Conservation (phyloP, 1,140 invertebrate genomes). For the Sarcophaga bullata region DNA sequence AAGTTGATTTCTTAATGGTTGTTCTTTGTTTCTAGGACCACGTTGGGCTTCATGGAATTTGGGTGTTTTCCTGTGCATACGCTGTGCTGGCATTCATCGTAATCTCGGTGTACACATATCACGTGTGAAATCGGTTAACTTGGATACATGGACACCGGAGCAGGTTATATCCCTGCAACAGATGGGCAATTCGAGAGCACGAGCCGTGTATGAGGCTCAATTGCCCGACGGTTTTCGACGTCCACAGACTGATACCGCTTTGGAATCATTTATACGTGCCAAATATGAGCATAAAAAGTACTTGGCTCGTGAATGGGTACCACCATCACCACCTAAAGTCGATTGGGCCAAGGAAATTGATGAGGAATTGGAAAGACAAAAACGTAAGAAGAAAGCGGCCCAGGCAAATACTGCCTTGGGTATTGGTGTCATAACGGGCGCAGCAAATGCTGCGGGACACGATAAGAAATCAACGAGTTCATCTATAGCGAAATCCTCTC, state of each 20-base stretch:
- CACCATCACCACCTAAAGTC: conserved; percentile 83
- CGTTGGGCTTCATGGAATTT: conserved; percentile 99
- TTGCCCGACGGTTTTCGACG: conserved; percentile 93
- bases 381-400: conserved; percentile 79
- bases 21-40: conserved; percentile 76
- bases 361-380: conserved; percentile 84
- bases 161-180: conserved; percentile 94
- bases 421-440: conserved; percentile 49
- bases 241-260: conserved; percentile 92
- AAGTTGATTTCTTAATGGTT: too few relatives aligned
- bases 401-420: conserved; percentile 62
- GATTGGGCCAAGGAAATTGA: conserved; percentile 88
- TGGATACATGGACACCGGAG: conserved; percentile 98
- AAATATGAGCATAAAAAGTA: conserved; percentile 99
- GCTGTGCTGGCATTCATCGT: conserved; percentile 97
- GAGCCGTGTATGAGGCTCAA: conserved; percentile 97
- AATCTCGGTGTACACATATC: conserved; percentile 98
- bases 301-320: conserved; percentile 96
- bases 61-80: conserved; percentile 97
- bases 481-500: conserved; percentile 51
- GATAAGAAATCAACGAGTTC: conserved; percentile 64
- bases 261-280: conserved; percentile 94
- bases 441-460: conserved; percentile 60
- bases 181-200: conserved; percentile 96
- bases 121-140: conserved; percentile 96